Evolutionary conservation across 2,888 invertebrate species (phyloP).

Genomic region (Tridacna gigas): DNA sequence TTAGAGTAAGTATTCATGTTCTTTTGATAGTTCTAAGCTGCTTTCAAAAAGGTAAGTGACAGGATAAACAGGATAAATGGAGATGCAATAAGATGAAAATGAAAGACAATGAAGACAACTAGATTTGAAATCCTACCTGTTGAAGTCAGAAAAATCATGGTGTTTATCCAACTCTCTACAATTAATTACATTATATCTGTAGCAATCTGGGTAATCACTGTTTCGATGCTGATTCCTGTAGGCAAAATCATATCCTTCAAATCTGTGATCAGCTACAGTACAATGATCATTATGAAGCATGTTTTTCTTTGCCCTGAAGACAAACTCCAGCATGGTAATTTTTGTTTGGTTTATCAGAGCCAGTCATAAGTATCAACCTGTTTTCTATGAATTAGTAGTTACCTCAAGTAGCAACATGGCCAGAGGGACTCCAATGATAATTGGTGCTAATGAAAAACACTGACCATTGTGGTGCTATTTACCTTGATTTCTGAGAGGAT

Average conservation of each 20-base stretch:
- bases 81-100: too few relatives aligned
- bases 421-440: constrained; percentile 1
- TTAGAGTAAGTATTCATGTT: too few relatives aligned
- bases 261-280: neutral
- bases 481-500: too few relatives aligned
- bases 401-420: neutral
- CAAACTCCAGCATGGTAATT: constrained; percentile 15
- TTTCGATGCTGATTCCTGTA: neutral
- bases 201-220: neutral
- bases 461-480: neutral
- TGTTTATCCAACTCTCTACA: constrained; percentile 1
- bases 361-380: constrained; percentile 11
- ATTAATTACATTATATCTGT: neutral
- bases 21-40: too few relatives aligned
- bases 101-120: too few relatives aligned
- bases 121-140: neutral
- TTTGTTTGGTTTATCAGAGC: neutral
- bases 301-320: constrained; percentile 19
- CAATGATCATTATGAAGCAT: constrained; percentile 9
- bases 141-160: neutral
- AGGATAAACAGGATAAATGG: too few relatives aligned
- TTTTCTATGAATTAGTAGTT: neutral
- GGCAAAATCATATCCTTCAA: neutral
- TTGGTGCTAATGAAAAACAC: constrained; percentile 8
- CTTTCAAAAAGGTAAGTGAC: too few relatives aligned